Conservation (phyloP, 2,113 vertebrate genomes). For the Rhipidura dahli region DNA sequence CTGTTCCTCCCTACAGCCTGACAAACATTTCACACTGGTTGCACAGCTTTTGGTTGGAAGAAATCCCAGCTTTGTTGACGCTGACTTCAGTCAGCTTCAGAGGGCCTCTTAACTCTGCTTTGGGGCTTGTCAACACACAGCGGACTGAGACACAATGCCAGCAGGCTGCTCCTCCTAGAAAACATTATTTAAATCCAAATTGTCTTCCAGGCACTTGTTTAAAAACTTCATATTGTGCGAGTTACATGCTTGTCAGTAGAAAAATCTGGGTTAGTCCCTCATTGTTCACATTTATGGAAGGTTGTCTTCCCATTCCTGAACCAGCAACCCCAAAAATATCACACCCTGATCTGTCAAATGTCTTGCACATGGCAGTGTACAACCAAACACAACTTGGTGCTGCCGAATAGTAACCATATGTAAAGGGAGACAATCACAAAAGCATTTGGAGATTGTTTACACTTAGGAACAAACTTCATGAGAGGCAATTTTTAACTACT, state of each 20-base stretch:
- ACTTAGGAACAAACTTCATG: not conserved
- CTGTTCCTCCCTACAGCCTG: slow-evolving; percentile 3
- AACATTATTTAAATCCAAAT: slow-evolving; percentile 13
- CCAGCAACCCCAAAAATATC: not conserved
- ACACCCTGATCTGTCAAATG: not conserved
- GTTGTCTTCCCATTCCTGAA: not conserved
- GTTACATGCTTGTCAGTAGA: not conserved
- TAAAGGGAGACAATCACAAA: not conserved
- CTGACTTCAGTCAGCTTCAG: slow-evolving; percentile 57
- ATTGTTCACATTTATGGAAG: not conserved
- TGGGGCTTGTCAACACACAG: slow-evolving; percentile 39
- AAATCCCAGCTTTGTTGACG: slow-evolving; percentile 57
- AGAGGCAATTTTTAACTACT: not conserved
- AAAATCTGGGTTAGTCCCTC: not conserved
- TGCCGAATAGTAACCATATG: not conserved
- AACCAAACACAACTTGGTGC: not conserved
- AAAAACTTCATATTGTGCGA: not conserved
- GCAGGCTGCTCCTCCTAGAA: slow-evolving; percentile 43
- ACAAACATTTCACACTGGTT: slow-evolving; percentile 38
- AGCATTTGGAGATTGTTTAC: not conserved
- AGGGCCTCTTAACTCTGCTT: slow-evolving; percentile 33
- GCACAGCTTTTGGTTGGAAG: slow-evolving; percentile 45
- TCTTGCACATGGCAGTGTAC: not conserved
- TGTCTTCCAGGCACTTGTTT: not conserved
- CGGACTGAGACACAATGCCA: slow-evolving; percentile 34